phyloP scores from a whole-genome alignment of 2,113 vertebrate genomes.

The Colossoma macropomum region DNA sequence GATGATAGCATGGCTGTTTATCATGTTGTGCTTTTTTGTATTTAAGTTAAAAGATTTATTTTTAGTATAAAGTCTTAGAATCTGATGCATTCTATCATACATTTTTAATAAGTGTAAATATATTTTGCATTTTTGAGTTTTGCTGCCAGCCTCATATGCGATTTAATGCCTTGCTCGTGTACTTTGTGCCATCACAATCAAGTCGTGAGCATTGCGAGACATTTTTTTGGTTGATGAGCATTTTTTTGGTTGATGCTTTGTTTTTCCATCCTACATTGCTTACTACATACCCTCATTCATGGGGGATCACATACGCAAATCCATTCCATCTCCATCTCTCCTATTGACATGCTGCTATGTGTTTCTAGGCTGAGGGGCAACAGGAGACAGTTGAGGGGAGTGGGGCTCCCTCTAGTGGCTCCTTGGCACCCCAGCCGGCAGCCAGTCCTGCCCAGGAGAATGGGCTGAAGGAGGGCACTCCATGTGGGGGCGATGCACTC shows the following conservation, averaged over 20 bases:
- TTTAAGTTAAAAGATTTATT: neutral
- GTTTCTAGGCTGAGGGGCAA: constrained; percentile 86
- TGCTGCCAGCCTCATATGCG: neutral
- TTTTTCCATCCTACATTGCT: constrained; percentile 10
- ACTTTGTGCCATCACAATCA: neutral
- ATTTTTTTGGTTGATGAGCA: neutral
- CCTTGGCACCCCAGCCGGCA: constrained; percentile 63
- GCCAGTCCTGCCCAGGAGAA: constrained; percentile 79
- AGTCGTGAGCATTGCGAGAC: neutral
- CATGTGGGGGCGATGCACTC: constrained; percentile 77
- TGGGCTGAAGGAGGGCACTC: constrained; percentile 79
- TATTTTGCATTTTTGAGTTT: neutral
- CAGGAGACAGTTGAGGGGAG: constrained; percentile 78
- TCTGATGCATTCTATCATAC: neutral
- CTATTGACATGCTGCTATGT: constrained; percentile 76
- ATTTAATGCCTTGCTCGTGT: neutral
- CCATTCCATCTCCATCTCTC: constrained; percentile 47
- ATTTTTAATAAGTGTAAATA: neutral
- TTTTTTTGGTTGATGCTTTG: neutral
- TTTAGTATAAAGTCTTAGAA: neutral
- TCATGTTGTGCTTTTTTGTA: neutral
- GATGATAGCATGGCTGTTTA: neutral
- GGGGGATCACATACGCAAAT: constrained; percentile 4
- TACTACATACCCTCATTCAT: neutral
- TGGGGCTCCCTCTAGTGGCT: constrained; percentile 74